Evolutionary conservation across 2,113 vertebrate species (phyloP).

Genomic region (Zingel zingel): DNA sequence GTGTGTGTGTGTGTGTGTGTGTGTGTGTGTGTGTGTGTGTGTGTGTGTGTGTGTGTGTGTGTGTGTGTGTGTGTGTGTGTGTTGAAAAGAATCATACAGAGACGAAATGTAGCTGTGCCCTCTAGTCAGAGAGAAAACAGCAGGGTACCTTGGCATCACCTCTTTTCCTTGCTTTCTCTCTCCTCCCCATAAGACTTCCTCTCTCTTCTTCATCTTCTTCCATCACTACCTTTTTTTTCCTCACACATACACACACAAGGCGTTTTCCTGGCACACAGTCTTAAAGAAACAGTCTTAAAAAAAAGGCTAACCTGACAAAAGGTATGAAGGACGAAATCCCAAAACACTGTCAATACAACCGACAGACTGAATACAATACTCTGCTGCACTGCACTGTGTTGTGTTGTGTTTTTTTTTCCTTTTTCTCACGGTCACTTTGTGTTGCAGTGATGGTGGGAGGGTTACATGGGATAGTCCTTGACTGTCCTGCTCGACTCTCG

Average conservation of each 20-base stretch:
- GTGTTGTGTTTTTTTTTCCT: background rate
- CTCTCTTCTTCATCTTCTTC: conserved; percentile 30
- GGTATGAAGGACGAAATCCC: conserved; percentile 36
- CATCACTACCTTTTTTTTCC: conserved; percentile 21
- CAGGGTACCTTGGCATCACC: conserved; percentile 61
- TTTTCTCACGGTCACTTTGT: conserved; percentile 3
- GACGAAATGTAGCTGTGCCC: conserved; percentile 52
- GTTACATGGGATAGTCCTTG: conserved; percentile 45
- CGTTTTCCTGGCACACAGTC: conserved; percentile 28
- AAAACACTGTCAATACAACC: conserved; percentile 1
- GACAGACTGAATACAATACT: conserved; percentile 12
- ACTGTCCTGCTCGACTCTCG: conserved; percentile 26
- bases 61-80: conserved; percentile 7
- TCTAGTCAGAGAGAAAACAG: conserved; percentile 58
- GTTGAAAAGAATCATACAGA: conserved; percentile 29
- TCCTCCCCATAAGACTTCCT: conserved; percentile 47
- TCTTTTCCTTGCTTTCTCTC: conserved; percentile 32
- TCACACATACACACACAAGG: conserved; percentile 11
- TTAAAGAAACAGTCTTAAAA: conserved; percentile 14
- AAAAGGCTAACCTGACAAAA: conserved; percentile 55
- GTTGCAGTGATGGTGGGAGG: conserved; percentile 5
- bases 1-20: conserved; percentile 7
- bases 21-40: conserved; percentile 5
- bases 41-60: conserved; percentile 10
- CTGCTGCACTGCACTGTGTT: background rate